Conservation (phyloP, 2,797 vertebrate species). For the Manis crassicaudata region DNA sequence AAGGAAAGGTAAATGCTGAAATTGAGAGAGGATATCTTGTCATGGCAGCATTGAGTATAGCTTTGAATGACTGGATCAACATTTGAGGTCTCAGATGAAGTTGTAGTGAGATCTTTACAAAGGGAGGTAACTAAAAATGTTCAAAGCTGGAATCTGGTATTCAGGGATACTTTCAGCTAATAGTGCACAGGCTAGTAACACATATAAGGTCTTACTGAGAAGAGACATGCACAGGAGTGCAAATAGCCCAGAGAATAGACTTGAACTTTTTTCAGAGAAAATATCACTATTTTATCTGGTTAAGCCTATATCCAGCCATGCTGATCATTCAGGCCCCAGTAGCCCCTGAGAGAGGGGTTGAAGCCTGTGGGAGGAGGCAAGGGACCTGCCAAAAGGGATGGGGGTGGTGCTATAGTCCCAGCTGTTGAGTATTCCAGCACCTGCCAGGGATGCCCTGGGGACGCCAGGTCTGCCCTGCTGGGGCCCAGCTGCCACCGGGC, state of each 20-base stretch:
- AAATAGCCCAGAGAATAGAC: neutral
- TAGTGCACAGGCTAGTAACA: neutral
- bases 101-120: neutral
- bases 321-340: slow-evolving; percentile 31
- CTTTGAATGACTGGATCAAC: neutral
- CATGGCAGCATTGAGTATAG: neutral
- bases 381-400: neutral
- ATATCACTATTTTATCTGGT: neutral
- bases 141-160: neutral
- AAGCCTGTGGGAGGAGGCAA: neutral
- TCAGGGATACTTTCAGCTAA: neutral
- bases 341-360: neutral
- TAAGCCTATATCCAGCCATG: neutral
- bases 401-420: slow-evolving; percentile 29
- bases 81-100: neutral
- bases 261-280: slow-evolving; percentile 18
- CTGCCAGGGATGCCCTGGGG: slow-evolving; percentile 68
- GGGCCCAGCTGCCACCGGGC: slow-evolving; percentile 78
- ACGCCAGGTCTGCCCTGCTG: slow-evolving; percentile 55
- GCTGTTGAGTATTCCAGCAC: slow-evolving; percentile 63
- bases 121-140: neutral
- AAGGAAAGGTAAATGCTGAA: neutral
- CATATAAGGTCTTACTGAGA: neutral
- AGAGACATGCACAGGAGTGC: neutral
- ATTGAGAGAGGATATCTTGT: neutral